Conservation (phyloP, 2,888 invertebrate species). For the Mimachlamys varia region DNA sequence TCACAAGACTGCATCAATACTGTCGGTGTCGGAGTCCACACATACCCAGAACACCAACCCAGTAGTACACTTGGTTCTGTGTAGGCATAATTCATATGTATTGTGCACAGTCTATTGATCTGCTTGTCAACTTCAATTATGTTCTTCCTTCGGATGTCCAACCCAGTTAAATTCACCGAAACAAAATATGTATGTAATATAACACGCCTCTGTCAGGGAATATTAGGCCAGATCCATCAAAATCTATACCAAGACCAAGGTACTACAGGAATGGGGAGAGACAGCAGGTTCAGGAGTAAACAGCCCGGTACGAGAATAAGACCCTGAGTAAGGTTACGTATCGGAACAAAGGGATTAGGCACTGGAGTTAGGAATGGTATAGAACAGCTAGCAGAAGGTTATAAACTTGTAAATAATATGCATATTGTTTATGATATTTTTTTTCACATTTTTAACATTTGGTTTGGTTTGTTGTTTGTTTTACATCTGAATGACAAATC, state of each 20-base stretch:
- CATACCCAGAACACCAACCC: background rate
- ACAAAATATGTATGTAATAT: slow-evolving; percentile 25
- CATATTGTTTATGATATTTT: too few relatives aligned
- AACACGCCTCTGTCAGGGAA: background rate
- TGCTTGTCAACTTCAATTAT: background rate
- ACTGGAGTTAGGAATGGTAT: too few relatives aligned
- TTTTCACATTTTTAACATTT: too few relatives aligned
- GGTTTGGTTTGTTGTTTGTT: too few relatives aligned
- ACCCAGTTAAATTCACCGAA: slow-evolving; percentile 6
- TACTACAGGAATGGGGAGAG: background rate
- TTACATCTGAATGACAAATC: too few relatives aligned
- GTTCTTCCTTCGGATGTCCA: background rate
- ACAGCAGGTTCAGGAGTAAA: background rate
- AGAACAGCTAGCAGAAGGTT: too few relatives aligned
- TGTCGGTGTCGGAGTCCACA: background rate
- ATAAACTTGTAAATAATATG: too few relatives aligned
- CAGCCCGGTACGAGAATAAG: too few relatives aligned
- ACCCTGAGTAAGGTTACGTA: too few relatives aligned
- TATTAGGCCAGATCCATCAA: background rate
- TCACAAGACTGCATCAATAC: background rate
- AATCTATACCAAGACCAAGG: background rate
- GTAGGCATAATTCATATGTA: background rate
- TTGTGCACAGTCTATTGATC: slow-evolving; percentile 19
- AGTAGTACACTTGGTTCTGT: background rate
- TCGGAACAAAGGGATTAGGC: too few relatives aligned